Evolutionary conservation across 2,113 vertebrate species (phyloP).

Genomic region (Pelecanus crispus): DNA sequence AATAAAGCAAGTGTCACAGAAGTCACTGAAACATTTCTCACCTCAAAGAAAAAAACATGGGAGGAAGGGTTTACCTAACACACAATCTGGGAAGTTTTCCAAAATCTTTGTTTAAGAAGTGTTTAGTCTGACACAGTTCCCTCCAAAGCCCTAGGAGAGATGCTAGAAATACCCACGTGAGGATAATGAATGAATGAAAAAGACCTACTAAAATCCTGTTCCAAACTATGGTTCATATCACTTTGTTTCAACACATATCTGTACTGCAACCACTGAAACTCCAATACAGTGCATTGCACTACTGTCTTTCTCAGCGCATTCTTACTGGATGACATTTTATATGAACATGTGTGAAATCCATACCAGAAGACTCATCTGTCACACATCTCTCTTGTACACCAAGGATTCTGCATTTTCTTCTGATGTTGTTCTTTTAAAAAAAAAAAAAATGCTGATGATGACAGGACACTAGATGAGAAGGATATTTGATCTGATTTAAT

Average conservation of each 20-base stretch:
- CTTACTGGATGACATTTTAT: neutral
- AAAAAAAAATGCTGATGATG: neutral
- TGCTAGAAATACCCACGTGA: neutral
- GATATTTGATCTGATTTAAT: constrained; percentile 4
- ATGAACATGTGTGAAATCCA: neutral
- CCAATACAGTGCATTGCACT: neutral
- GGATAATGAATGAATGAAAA: neutral
- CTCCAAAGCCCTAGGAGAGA: neutral
- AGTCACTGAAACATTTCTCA: constrained; percentile 24
- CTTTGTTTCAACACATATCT: neutral
- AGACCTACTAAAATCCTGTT: neutral
- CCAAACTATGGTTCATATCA: neutral
- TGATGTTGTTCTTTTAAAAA: neutral
- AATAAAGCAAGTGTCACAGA: neutral
- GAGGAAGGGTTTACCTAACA: constrained; percentile 32
- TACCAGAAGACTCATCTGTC: constrained; percentile 5
- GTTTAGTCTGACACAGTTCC: constrained; percentile 49
- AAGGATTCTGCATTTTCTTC: neutral
- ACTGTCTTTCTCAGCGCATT: constrained; percentile 20
- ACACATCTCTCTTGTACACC: neutral
- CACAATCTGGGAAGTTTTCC: constrained; percentile 23
- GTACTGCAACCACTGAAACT: neutral
- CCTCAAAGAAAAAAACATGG: neutral
- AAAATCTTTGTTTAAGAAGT: constrained; percentile 38
- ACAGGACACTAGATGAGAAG: constrained; percentile 12